These are phyloP conservation scores for Uria aalge DNA, from an alignment of 2,113 vertebrate species.

Conservation along the genomic window DNA sequence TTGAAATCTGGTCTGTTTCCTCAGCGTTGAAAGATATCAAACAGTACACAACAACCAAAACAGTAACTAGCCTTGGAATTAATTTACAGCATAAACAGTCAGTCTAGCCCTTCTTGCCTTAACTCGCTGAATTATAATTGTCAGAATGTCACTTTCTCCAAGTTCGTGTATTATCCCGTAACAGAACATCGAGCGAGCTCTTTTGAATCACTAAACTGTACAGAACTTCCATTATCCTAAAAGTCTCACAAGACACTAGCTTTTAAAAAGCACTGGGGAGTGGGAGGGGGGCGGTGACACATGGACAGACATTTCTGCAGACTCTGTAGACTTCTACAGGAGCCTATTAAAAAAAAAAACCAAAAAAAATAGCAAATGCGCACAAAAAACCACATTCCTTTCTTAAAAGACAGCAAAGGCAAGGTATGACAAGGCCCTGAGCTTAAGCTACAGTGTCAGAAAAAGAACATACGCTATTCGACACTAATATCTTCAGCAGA, in stretches of 20 bases:
- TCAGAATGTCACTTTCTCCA: background rate
- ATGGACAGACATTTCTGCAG: background rate
- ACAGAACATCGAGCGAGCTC: background rate
- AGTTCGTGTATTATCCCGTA: accelerated
- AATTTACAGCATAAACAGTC: background rate
- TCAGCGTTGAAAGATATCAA: background rate
- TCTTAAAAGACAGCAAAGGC: background rate
- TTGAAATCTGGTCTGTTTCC: background rate
- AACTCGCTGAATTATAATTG: background rate
- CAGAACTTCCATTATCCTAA: background rate
- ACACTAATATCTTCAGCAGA: background rate
- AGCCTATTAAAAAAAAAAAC: background rate
- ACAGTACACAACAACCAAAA: background rate
- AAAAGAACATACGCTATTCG: background rate
- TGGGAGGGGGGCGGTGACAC: background rate
- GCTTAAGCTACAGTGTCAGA: background rate
- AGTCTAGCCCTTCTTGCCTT: background rate
- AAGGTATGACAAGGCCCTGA: background rate
- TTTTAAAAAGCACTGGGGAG: background rate
- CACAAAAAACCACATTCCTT: background rate
- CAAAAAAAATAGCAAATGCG: background rate
- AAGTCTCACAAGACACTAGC: background rate
- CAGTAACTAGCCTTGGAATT: background rate
- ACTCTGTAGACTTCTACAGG: background rate
- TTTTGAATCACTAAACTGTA: background rate